Evolutionary conservation across 1,140 invertebrate species (phyloP), one percentile per base, ranked within the genome.

Genomic region (Magallana ariakensis): DNA sequence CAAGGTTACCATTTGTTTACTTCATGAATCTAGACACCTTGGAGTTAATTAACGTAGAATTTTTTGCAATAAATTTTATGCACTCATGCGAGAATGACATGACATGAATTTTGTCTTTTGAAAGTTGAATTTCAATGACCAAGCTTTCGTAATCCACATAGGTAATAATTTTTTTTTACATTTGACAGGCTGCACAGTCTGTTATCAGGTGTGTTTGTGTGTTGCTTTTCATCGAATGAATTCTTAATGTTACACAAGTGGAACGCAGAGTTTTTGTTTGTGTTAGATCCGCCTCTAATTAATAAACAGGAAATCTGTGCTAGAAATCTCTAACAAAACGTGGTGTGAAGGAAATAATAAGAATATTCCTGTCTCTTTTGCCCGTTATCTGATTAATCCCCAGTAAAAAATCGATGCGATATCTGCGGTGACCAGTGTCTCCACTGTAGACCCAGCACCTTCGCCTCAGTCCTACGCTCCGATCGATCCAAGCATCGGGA

Each of bases 331-430:
- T 70, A 26, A 70, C 66, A 70, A 33, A 33, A 70, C 22, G 13
- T 70, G 58, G 58, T 60, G 66, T 70, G 66, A 70, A 70, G 15
- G 66, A 26, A 70, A 70, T 70, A 70, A 26, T 10, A 70, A 22
- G 66, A 22, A 19, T 70, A 70, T 10, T 22, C 33, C 6, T 70
- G 66, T 70, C n/a, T 70, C 66, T 22, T 70, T 70, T 70, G 19
- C 33, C 66, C 7, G 66, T 70, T 70, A 70, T 70, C 66, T 70
- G 66, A 70, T 70, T 70, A 70, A 70, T 70, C 66, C 66, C 58
- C 66, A 22, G 66, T 70, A 70, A 70, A 70, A 66, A 70, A 70
- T 70, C 66, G 19, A 70, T 70, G 66, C 33, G 22, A 8, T 70
- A 15, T 53, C 46, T 81, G 9, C 54, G 46, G 80, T 81, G 54